Conservation (phyloP, 1,140 invertebrate genomes). For the Rhyacophila brunnea region DNA sequence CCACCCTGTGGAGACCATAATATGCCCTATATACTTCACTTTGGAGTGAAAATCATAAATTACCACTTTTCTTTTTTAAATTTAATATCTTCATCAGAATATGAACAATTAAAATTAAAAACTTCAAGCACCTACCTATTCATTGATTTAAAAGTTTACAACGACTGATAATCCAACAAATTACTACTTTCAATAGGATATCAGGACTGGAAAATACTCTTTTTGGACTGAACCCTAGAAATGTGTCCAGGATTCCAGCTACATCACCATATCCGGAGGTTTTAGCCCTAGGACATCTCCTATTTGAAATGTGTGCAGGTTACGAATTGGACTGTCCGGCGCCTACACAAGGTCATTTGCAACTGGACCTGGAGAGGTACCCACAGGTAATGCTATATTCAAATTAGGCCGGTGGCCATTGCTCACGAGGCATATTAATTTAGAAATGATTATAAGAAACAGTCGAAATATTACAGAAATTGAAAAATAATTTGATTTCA, state of each 20-base stretch:
- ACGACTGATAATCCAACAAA: no score
- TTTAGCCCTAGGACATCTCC: constrained; percentile 77
- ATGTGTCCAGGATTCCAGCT: constrained; percentile 33
- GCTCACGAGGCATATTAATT: no score
- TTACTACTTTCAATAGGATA: constrained; percentile 59
- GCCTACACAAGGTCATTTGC: constrained; percentile 68
- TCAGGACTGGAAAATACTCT: constrained; percentile 83
- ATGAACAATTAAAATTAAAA: no score
- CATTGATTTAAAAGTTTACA: no score
- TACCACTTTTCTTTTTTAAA: no score
- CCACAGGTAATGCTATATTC: constrained; percentile 69
- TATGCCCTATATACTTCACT: no score
- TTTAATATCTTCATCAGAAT: no score
- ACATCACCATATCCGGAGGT: constrained; percentile 63
- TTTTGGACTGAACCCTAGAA: constrained; percentile 71
- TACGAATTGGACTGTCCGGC: constrained; percentile 74
- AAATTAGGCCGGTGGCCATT: not conserved
- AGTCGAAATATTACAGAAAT: no score
- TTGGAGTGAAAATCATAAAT: no score
- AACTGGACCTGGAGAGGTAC: constrained; percentile 69
- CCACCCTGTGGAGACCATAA: no score
- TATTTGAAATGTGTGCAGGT: constrained; percentile 89
- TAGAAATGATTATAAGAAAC: no score
- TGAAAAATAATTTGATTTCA: constrained; percentile 39
- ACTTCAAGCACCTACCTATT: no score